phyloP scores from a whole-genome alignment of 2,797 vertebrate genomes.

The Tokudaia tokunoshimensis region DNA sequence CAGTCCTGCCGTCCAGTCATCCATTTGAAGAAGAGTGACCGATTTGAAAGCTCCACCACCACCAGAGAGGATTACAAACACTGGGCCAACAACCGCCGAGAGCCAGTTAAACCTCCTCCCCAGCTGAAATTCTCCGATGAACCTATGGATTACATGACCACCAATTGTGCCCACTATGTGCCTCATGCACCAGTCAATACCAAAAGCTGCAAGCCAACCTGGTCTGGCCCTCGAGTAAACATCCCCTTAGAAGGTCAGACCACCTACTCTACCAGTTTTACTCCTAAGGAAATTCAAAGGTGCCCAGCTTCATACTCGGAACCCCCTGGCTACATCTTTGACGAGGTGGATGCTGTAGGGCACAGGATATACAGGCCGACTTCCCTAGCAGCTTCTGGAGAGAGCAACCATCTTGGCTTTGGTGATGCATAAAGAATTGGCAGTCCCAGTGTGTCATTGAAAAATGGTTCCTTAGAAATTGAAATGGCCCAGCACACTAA shows the following conservation, averaged over 20 bases:
- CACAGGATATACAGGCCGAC: conserved; percentile 80
- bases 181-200: conserved; percentile 72
- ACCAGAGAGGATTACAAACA: conserved; percentile 84
- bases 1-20: conserved; percentile 18
- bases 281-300: conserved; percentile 75
- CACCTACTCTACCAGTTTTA: conserved; percentile 81
- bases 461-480: conserved; percentile 45
- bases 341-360: conserved; percentile 77
- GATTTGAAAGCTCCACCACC: conserved; percentile 78
- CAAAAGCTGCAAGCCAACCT: conserved; percentile 80
- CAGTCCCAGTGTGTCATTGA: conserved; percentile 65
- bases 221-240: conserved; percentile 24
- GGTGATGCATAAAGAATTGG: conserved; percentile 64
- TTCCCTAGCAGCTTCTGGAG: conserved; percentile 12
- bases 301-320: conserved; percentile 83
- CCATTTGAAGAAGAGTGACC: neutral
- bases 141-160: conserved; percentile 82
- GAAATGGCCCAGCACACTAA: conserved; percentile 66
- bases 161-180: conserved; percentile 75
- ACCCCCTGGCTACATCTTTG: conserved; percentile 77
- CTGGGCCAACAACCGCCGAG: conserved; percentile 57
- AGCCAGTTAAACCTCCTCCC: conserved; percentile 31
- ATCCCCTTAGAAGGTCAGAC: conserved; percentile 75
- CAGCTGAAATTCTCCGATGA: conserved; percentile 71
- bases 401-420: conserved; percentile 4